Conservation (phyloP, 2,797 vertebrate species). For the Cirrhinus mrigala region DNA sequence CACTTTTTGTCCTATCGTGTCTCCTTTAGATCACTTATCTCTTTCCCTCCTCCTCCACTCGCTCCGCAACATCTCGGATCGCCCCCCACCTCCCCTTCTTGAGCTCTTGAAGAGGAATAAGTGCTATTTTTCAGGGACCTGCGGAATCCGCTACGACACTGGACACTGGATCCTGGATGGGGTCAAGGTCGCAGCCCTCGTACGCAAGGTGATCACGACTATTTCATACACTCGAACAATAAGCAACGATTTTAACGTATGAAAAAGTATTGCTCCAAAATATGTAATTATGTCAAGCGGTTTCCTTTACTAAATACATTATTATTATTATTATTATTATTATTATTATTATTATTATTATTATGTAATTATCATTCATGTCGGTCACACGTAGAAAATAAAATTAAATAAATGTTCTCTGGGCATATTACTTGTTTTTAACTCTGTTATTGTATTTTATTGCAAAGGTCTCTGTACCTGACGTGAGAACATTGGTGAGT, state of each 20-base stretch:
- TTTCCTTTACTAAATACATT: slow-evolving; percentile 10
- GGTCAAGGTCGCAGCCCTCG: slow-evolving; percentile 78
- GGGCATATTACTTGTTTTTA: background rate
- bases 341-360: background rate
- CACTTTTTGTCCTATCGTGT: slow-evolving; percentile 90
- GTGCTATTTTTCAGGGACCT: slow-evolving; percentile 75
- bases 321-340: slow-evolving; percentile 28
- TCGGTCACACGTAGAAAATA: background rate
- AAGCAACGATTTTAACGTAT: background rate
- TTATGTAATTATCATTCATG: slow-evolving; percentile 14
- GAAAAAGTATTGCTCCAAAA: background rate
- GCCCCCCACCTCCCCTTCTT: slow-evolving; percentile 68
- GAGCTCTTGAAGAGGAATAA: slow-evolving; percentile 88
- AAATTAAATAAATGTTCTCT: background rate
- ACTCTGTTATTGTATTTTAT: slow-evolving; percentile 1
- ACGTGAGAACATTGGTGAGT: background rate
- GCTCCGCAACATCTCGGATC: slow-evolving; percentile 74
- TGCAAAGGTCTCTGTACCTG: background rate
- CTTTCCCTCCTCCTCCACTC: slow-evolving; percentile 82
- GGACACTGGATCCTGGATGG: slow-evolving; percentile 77
- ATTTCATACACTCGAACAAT: background rate
- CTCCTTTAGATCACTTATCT: slow-evolving; percentile 95
- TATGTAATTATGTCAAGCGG: background rate
- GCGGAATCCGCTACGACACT: slow-evolving; percentile 72
- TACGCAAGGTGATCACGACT: slow-evolving; percentile 51